phyloP scores from a whole-genome alignment of 2,888 invertebrate genomes.

The Craniophora ligustri region DNA sequence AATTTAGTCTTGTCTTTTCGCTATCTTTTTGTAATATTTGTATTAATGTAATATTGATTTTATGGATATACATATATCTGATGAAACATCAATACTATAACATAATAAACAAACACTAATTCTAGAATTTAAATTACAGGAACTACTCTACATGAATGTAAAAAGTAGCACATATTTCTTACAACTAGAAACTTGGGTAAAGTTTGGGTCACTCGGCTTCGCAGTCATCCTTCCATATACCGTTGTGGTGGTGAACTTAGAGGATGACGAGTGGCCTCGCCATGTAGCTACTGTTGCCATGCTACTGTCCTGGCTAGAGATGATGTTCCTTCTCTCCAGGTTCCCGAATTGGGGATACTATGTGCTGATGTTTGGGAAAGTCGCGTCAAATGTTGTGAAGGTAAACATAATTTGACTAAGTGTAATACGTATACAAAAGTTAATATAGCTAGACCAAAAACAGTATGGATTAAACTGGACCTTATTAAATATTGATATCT shows the following conservation, averaged over 20 bases:
- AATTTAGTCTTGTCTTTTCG: no score
- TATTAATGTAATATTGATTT: no score
- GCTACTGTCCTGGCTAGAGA: conserved; percentile 87
- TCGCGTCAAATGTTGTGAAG: conserved; percentile 87
- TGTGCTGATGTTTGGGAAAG: conserved; percentile 90
- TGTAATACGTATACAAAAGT: no score
- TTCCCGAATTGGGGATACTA: conserved; percentile 89
- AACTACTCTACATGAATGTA: conserved; percentile 85
- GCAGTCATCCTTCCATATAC: conserved; percentile 79
- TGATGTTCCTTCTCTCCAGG: conserved; percentile 88
- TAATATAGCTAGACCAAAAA: no score
- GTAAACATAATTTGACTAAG: no score
- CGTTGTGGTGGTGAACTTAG: conserved; percentile 59
- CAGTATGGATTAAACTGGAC: no score
- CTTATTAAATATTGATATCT: no score
- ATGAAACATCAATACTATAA: no score
- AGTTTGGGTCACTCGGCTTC: conserved; percentile 82
- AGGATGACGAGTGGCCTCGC: conserved; percentile 76
- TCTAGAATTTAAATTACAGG: conserved; percentile 69
- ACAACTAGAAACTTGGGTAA: conserved; percentile 88
- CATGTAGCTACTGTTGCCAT: conserved; percentile 86
- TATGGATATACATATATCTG: no score
- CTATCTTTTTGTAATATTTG: no score
- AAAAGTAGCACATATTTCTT: conserved; percentile 83
- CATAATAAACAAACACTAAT: no score